A percentile compares a stretch with the other conserved stretches of the same genome.
Conservation (phyloP, 2,113 vertebrate genomes). For the Cyphomyrus discorhynchus region DNA sequence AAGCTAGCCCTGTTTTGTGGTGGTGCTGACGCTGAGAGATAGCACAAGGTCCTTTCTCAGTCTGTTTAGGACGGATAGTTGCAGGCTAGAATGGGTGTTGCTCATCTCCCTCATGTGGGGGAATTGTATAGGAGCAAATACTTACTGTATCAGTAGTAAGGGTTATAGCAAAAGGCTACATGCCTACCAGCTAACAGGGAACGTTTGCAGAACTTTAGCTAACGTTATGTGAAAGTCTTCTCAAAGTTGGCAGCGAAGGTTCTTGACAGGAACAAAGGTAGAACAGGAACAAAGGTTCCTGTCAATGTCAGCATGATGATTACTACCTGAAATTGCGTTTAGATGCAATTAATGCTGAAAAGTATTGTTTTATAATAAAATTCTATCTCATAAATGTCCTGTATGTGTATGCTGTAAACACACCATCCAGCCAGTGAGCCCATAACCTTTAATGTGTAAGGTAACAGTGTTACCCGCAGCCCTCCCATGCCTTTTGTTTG, state of each 20-base stretch:
- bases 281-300: background rate
- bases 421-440: background rate
- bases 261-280: background rate
- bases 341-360: background rate
- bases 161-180: background rate
- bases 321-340: background rate
- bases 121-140: background rate
- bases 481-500: background rate
- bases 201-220: background rate
- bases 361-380: background rate
- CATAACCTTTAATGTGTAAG: background rate
- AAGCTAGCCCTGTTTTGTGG: constrained; percentile 19
- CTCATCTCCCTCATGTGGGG: background rate
- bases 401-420: background rate
- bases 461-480: background rate
- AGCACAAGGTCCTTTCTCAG: constrained; percentile 38
- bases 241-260: background rate
- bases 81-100: constrained; percentile 28
- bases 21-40: constrained; percentile 3
- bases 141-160: background rate
- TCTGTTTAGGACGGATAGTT: constrained; percentile 39
- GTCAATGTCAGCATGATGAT: background rate
- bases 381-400: background rate
- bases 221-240: background rate
- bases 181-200: background rate